Evolutionary conservation across 1,140 invertebrate species (phyloP).

Genomic region (Lamellibrachia luymesi): DNA sequence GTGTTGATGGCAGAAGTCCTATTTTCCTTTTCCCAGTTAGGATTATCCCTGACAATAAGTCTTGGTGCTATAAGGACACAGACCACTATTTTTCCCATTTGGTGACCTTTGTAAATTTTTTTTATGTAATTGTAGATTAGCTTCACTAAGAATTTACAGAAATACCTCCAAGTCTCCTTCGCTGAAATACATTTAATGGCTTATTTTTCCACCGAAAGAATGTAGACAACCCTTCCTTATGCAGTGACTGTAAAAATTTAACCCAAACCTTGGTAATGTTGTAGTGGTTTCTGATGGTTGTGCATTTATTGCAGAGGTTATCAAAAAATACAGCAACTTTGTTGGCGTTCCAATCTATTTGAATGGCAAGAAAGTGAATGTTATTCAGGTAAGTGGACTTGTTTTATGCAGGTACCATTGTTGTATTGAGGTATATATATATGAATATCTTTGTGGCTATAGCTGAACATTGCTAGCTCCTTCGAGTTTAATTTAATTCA

Average conservation of each 20-base stretch:
- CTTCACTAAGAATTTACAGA: too few relatives aligned
- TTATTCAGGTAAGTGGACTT: constrained; percentile 67
- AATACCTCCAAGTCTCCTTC: too few relatives aligned
- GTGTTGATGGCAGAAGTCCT: too few relatives aligned
- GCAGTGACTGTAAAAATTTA: not conserved
- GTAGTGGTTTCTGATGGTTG: not conserved
- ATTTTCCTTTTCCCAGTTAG: too few relatives aligned
- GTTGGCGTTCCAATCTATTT: constrained; percentile 88
- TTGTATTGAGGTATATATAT: not conserved
- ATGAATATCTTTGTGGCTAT: not conserved
- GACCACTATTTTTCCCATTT: not conserved
- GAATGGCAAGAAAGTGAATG: constrained; percentile 83
- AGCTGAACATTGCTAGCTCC: not conserved
- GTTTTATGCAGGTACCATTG: not conserved
- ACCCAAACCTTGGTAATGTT: not conserved
- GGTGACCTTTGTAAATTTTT: not conserved
- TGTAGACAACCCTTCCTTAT: not conserved
- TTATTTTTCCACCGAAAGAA: not conserved
- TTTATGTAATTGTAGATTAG: too few relatives aligned
- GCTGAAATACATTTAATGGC: too few relatives aligned
- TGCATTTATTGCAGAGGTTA: constrained; percentile 67
- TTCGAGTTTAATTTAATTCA: not conserved
- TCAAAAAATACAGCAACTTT: constrained; percentile 97
- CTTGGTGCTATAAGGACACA: too few relatives aligned
- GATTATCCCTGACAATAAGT: too few relatives aligned